Percentiles rank a stretch among this genome's conserved stretches.
Conservation (phyloP, 92 coral and sea anemone species). For the Epizoanthus scotinus region DNA sequence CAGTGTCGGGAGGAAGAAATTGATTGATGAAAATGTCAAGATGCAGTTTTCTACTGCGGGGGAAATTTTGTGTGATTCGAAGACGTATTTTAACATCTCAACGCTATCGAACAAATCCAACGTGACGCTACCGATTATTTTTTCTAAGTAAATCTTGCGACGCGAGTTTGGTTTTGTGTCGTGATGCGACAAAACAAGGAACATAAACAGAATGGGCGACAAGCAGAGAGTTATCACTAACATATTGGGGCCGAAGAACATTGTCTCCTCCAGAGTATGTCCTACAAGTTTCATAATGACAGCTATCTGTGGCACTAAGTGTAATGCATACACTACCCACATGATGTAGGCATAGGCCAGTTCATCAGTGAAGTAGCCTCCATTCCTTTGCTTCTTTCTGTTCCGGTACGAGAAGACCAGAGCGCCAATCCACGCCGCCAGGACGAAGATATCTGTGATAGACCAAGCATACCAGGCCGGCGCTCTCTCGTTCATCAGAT, state of each 20-base stretch:
- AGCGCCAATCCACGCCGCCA: constrained; percentile 65
- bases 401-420: constrained; percentile 70
- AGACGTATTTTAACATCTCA: constrained; percentile 80
- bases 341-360: constrained; percentile 72
- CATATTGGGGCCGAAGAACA: constrained; percentile 68
- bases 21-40: constrained; percentile 70
- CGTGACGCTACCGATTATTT: constrained; percentile 70
- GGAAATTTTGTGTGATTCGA: constrained; percentile 51
- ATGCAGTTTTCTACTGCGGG: constrained; percentile 51
- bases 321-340: constrained; percentile 79
- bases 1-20: constrained; percentile 77
- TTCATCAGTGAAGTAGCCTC: constrained; percentile 49
- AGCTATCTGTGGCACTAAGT: constrained; percentile 77
- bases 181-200: constrained; percentile 77
- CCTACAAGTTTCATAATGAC: constrained; percentile 67
- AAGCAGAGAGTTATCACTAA: constrained; percentile 71
- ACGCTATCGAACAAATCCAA: constrained; percentile 86
- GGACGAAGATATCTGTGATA: constrained; percentile 64
- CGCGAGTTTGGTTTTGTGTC: constrained; percentile 64
- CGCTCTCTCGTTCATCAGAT: constrained; percentile 48
- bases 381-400: constrained; percentile 35
- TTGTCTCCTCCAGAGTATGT: constrained; percentile 51
- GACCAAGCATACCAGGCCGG: constrained; percentile 75
- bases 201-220: constrained; percentile 40
- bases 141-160: constrained; percentile 80